Evolutionary conservation across 2,797 vertebrate genomes (phyloP), one percentile per base, ranked within the genome.

Genomic region (Eospalax fontanierii): DNA sequence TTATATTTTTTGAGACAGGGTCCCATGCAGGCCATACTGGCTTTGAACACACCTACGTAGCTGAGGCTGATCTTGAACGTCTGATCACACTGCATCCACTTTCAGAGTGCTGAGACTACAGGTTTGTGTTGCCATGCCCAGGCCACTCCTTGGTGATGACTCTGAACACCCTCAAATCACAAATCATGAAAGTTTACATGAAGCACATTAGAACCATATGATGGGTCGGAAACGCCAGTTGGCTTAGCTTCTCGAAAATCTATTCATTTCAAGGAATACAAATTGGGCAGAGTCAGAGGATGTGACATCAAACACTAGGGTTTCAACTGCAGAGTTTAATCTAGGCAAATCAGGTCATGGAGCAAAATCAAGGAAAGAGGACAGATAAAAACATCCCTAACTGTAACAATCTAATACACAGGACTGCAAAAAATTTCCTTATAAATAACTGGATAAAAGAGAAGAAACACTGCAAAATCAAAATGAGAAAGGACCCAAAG

Each of bases 381-480:
- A 33, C 43, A 82, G 89, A 91, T 89, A 92, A 92, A 79, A 95
- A 91, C 46, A 91, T 87, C 92, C 79, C 6, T n/a, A 86, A 57
- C 63, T 57, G 66, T 38, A 63, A 94, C 74, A 90, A 95, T 63
- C 50, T 65, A 92, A 89, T 65, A 87, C 26, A 79, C 40, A 92
- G 1, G 38, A 7, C 83, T n/a, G 35, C 59, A 92, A 73, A 88
- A 90, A 95, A 95, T 54, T 74, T 75, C 81, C 63, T 93, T 80
- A 66, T 38, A 84, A 88, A 57, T 91, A 59, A 87, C 28, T 61
- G 76, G 57, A 73, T 30, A 33, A 73, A 30, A 68, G 63, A 93
- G 94, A 63, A 93, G 94, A 71, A 95, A 81, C 21, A 43, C 4
- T 66, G 16, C 7, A 91, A 94, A 91, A 91, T 86, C 87, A 95